phyloP scores from a whole-genome alignment of 2,113 vertebrate species.

The Morphnarchus princeps region DNA sequence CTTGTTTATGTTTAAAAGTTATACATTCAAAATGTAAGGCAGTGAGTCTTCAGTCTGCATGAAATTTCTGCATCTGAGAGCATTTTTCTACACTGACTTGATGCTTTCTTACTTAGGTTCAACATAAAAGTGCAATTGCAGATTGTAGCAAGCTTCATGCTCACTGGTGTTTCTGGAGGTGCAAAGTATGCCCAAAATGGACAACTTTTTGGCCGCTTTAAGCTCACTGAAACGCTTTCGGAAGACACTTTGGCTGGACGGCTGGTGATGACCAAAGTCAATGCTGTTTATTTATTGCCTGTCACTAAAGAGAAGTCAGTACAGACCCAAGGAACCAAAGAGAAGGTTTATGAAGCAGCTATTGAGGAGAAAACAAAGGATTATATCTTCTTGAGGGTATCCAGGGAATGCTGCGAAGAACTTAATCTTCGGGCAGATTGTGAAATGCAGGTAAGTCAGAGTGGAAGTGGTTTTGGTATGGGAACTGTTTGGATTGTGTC shows the following conservation, averaged over 20 bases:
- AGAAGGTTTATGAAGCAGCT: conserved; percentile 95
- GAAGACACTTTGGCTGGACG: conserved; percentile 97
- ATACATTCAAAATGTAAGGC: not conserved
- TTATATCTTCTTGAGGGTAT: conserved; percentile 97
- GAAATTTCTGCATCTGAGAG: not conserved
- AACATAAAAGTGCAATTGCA: conserved; percentile 99
- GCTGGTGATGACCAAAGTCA: conserved; percentile 99
- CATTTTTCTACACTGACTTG: not conserved
- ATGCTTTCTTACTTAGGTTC: conserved; percentile 81
- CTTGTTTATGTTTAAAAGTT: not conserved
- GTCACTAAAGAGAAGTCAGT: conserved; percentile 83
- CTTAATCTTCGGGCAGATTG: conserved; percentile 88
- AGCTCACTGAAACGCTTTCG: conserved; percentile 95
- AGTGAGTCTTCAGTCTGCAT: not conserved
- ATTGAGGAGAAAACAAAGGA: conserved; percentile 99
- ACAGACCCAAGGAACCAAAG: conserved; percentile 90
- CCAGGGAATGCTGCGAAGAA: conserved; percentile 94
- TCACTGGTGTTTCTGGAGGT: conserved; percentile 96
- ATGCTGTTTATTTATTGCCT: conserved; percentile 93
- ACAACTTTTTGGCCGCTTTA: conserved; percentile 97
- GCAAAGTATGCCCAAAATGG: conserved; percentile 98
- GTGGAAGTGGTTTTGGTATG: not conserved
- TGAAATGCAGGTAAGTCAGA: conserved; percentile 86
- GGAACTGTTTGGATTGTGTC: not conserved
- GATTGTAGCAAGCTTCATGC: conserved; percentile 97